Conservation (phyloP, 1,140 invertebrate genomes). For the Diachasmimorpha longicaudata region DNA sequence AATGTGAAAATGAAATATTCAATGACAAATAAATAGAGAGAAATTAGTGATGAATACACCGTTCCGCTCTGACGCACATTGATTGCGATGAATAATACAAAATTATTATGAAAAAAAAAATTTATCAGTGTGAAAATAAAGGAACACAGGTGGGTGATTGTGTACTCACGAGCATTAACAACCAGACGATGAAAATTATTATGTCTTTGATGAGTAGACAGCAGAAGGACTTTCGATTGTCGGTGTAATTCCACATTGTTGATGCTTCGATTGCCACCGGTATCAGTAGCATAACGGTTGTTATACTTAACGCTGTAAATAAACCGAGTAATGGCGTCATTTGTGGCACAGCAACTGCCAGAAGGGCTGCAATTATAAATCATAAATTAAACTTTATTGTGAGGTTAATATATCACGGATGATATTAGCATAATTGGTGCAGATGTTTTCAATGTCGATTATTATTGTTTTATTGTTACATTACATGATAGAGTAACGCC, state of each 20-base stretch:
- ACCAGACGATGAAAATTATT: slow-evolving; percentile 35
- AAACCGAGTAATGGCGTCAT: slow-evolving; percentile 42
- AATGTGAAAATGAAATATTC: background rate
- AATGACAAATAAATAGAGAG: background rate
- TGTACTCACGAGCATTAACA: slow-evolving; percentile 36
- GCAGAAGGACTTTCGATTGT: slow-evolving; percentile 14
- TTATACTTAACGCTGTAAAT: slow-evolving; percentile 37
- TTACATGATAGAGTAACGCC: slow-evolving; percentile 35
- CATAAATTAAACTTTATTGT: background rate
- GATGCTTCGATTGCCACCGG: slow-evolving; percentile 70
- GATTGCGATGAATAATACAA: background rate
- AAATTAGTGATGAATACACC: background rate
- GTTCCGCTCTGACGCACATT: background rate
- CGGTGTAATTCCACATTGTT: slow-evolving; percentile 40
- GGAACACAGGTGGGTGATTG: background rate
- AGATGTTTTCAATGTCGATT: background rate
- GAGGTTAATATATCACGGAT: background rate
- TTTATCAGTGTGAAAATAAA: background rate
- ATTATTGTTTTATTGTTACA: slow-evolving; percentile 32
- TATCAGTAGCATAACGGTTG: slow-evolving; percentile 59
- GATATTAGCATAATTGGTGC: background rate
- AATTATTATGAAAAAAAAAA: background rate
- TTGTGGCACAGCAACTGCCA: slow-evolving; percentile 40
- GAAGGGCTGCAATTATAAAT: slow-evolving; percentile 27
- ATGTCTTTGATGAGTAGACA: slow-evolving; percentile 33